A percentile compares a stretch with the other conserved stretches of the same genome.
Conservation (phyloP, 64 coral and sea anemone genomes). For the Actinia tenebrosa region DNA sequence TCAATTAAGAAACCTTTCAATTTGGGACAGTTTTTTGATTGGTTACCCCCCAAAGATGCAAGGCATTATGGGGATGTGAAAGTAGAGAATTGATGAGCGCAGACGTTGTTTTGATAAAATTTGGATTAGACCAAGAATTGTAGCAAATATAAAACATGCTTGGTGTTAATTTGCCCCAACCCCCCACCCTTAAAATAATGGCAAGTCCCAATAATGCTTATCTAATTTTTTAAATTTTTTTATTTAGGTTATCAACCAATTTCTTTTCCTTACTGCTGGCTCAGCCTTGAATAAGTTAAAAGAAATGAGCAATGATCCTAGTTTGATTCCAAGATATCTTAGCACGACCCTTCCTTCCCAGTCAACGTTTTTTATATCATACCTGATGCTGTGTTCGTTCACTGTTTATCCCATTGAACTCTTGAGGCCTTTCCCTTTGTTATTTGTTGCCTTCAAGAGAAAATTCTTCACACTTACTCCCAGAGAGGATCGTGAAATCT, state of each 20-base stretch:
- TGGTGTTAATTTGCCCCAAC: not conserved
- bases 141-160: too few species aligned
- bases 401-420: conserved; percentile 56
- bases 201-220: too few species aligned
- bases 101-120: too few species aligned
- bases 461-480: conserved; percentile 53
- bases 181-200: not conserved
- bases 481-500: conserved; percentile 37
- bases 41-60: too few species aligned
- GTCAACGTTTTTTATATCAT: conserved; percentile 57
- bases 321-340: conserved; percentile 45
- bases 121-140: too few species aligned
- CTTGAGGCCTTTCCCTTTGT: conserved; percentile 49
- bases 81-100: too few species aligned
- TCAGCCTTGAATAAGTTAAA: conserved; percentile 54
- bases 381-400: conserved; percentile 53
- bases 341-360: conserved; percentile 58
- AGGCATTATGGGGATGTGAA: too few species aligned
- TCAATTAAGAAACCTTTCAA: too few species aligned
- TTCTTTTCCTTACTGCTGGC: conserved; percentile 56
- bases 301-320: conserved; percentile 39
- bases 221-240: not conserved
- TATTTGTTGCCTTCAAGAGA: conserved; percentile 38
- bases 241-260: conserved; percentile 58
- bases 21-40: too few species aligned